phyloP scores from a whole-genome alignment of 37 sponge, comb jelly and placozoan species.

The Eunapius fragilis region DNA sequence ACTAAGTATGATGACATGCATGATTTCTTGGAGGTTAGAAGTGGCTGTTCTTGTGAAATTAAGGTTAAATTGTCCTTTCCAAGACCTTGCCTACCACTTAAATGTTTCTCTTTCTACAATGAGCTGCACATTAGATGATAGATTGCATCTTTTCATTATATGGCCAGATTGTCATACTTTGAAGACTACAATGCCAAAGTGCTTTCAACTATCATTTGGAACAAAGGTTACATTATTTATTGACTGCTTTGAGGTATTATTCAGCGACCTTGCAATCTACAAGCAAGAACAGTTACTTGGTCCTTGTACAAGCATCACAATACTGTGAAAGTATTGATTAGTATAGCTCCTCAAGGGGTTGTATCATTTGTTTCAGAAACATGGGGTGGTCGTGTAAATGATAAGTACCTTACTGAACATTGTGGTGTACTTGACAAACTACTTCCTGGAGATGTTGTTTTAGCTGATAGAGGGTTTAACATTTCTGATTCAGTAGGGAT shows the following conservation, averaged over 20 bases:
- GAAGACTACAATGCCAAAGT: conserved; percentile 54
- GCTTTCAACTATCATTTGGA: conserved; percentile 46
- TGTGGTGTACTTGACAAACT: conserved; percentile 60
- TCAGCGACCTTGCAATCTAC: conserved; percentile 52
- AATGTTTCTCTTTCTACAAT: conserved; percentile 37
- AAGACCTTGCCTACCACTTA: conserved; percentile 69
- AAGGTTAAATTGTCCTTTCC: conserved; percentile 4
- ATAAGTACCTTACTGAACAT: conserved; percentile 73
- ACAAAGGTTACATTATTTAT: conserved; percentile 50
- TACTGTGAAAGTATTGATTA: conserved; percentile 65
- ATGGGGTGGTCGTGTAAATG: conserved; percentile 74
- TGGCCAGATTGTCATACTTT: conserved; percentile 70
- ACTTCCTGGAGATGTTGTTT: conserved; percentile 68
- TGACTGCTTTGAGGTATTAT: conserved; percentile 81
- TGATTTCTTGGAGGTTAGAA: too few relatives aligned
- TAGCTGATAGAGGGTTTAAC: conserved; percentile 83
- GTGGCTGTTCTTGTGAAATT: conserved; percentile 47
- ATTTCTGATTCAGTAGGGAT: conserved; percentile 69
- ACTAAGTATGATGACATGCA: too few relatives aligned
- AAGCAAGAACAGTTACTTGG: conserved; percentile 64
- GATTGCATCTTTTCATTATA: conserved; percentile 34
- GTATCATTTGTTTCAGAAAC: conserved; percentile 59
- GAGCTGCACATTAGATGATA: conserved; percentile 17
- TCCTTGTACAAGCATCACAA: conserved; percentile 73
- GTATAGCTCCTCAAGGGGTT: conserved; percentile 70